phyloP scores from a whole-genome alignment of 2,797 vertebrate genomes.

The Parauchenoglanis ngamensis region DNA sequence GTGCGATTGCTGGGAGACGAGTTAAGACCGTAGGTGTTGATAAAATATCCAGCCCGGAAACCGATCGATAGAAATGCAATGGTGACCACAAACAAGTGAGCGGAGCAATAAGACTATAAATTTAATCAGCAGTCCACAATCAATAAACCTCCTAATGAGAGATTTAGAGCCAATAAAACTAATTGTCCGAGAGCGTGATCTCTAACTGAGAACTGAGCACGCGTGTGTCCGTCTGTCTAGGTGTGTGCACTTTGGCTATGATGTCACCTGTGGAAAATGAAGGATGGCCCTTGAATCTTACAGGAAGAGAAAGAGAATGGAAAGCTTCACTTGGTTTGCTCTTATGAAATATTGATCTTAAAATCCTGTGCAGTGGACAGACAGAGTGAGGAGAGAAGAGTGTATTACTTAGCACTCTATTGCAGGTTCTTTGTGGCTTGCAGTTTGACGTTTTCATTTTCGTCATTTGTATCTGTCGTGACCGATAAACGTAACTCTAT shows the following conservation, averaged over 20 bases:
- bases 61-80: conserved; percentile 4
- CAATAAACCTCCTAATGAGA: conserved; percentile 11
- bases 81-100: conserved; percentile 13
- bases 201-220: background rate
- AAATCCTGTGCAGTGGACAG: background rate
- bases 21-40: conserved; percentile 14
- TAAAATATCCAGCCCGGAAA: background rate
- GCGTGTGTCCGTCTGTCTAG: background rate
- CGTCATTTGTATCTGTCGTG: no score
- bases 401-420: background rate
- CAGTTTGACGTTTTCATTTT: background rate
- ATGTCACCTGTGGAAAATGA: background rate
- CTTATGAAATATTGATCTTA: conserved; percentile 17
- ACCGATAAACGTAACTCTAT: no score
- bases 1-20: background rate
- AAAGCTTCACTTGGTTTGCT: conserved; percentile 3
- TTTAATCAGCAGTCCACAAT: conserved; percentile 12
- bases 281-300: background rate
- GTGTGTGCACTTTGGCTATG: background rate
- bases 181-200: background rate
- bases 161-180: conserved; percentile 11
- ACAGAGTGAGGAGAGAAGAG: background rate
- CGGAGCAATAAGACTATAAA: conserved; percentile 5
- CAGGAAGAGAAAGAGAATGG: background rate
- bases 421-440: background rate